Conservation (phyloP, 2,888 invertebrate genomes). For the Tetragonisca angustula region DNA sequence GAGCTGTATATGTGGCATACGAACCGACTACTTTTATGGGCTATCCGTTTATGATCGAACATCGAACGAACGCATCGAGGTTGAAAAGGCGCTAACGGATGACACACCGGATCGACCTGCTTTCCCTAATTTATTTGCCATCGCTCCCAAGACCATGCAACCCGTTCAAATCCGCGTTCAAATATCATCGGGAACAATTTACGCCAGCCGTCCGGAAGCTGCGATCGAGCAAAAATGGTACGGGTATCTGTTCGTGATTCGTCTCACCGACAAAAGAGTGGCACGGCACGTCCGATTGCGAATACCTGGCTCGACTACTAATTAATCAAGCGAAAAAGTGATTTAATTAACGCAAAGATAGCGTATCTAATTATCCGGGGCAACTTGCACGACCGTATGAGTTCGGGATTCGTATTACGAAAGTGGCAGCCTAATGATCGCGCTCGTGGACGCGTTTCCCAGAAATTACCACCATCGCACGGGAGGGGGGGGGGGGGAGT, state of each 20-base stretch:
- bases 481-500: not conserved
- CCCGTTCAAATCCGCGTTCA: not conserved
- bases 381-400: conserved; percentile 1
- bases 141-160: not conserved
- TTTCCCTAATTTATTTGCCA: conserved; percentile 41
- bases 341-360: conserved; percentile 70
- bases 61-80: conserved; percentile 29
- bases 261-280: not conserved
- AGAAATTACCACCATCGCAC: conserved; percentile 53
- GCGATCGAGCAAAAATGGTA: not conserved
- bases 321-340: conserved; percentile 68
- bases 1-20: conserved; percentile 21
- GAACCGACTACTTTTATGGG: conserved; percentile 42
- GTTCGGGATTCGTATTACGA: conserved; percentile 34
- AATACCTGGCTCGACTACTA: conserved; percentile 45
- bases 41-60: conserved; percentile 44
- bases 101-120: conserved; percentile 32
- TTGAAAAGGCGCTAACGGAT: conserved; percentile 24
- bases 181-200: not conserved
- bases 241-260: conserved; percentile 31
- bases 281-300: conserved; percentile 10
- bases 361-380: conserved; percentile 64
- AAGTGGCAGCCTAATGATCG: conserved; percentile 62
- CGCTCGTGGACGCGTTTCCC: conserved; percentile 55
- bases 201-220: not conserved